Evolutionary conservation across 2,888 invertebrate genomes (phyloP).

Genomic region (Rhogogaster chlorosoma): DNA sequence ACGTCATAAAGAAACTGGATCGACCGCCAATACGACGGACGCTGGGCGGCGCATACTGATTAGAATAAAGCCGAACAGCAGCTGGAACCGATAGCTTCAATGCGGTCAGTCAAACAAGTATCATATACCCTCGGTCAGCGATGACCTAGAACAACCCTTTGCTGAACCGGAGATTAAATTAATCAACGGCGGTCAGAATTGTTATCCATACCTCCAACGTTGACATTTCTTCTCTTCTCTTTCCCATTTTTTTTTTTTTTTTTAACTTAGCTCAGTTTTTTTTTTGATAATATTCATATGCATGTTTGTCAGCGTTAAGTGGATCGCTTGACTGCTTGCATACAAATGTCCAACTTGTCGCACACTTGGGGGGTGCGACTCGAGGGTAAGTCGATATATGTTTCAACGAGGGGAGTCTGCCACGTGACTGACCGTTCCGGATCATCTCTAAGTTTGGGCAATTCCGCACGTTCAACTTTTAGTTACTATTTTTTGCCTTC

Average conservation of each 20-base stretch:
- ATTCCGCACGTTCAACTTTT: conserved; percentile 46
- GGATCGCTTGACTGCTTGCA: conserved; percentile 38
- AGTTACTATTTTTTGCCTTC: conserved; percentile 16
- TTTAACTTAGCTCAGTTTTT: conserved; percentile 11
- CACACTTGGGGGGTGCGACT: not conserved
- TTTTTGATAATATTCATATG: not conserved
- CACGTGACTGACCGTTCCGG: conserved; percentile 30
- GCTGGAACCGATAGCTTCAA: conserved; percentile 20
- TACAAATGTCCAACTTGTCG: conserved; percentile 48
- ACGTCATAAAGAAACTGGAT: conserved; percentile 54
- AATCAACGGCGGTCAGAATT: not conserved
- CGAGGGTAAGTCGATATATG: not conserved
- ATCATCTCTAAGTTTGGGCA: conserved; percentile 41
- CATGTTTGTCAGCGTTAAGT: conserved; percentile 45
- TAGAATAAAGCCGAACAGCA: conserved; percentile 51
- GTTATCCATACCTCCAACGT: not conserved
- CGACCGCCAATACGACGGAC: conserved; percentile 54
- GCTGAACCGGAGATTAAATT: not conserved
- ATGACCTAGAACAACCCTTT: conserved; percentile 31
- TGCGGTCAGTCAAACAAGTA: not conserved
- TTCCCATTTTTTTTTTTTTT: not conserved
- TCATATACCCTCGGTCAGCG: not conserved
- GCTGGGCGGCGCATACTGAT: conserved; percentile 55
- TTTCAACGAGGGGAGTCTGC: conserved; percentile 13
- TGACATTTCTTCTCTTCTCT: not conserved